Conservation (phyloP, 2,888 invertebrate genomes). For the Smittia aterrima region DNA sequence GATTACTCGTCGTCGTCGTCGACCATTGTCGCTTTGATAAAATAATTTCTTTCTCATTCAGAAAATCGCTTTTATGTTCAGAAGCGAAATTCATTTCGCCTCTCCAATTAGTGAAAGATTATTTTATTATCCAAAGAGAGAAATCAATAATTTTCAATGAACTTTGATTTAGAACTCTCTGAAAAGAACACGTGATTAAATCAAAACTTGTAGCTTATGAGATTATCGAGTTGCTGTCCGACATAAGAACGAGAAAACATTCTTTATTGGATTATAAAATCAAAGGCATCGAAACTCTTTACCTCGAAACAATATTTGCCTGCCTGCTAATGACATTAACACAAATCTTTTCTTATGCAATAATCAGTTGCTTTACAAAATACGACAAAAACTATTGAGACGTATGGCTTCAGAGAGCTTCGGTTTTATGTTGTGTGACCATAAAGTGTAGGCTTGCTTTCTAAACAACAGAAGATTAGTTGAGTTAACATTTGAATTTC, state of each 20-base stretch:
- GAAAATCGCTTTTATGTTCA: too few relatives aligned
- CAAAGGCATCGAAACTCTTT: constrained; percentile 5
- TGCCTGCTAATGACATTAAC: neutral
- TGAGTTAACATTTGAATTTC: neutral
- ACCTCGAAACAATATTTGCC: neutral
- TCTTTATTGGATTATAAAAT: constrained; percentile 22
- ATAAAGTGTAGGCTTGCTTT: constrained; percentile 16
- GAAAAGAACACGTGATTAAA: neutral
- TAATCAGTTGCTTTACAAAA: neutral
- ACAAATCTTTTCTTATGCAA: neutral
- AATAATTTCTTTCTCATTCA: too few relatives aligned
- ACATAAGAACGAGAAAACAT: neutral
- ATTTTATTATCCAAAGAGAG: too few relatives aligned
- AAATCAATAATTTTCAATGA: constrained; percentile 35
- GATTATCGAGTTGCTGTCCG: constrained; percentile 3
- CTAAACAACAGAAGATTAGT: neutral
- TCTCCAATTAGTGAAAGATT: too few relatives aligned
- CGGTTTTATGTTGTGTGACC: neutral
- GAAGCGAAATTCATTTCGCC: too few relatives aligned
- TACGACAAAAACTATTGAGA: neutral
- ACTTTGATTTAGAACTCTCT: neutral
- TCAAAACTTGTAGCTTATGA: neutral
- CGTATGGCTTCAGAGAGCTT: neutral
- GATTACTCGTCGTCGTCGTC: too few relatives aligned
- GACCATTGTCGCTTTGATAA: too few relatives aligned